phyloP scores from a whole-genome alignment of 2,888 invertebrate genomes.

The Caenorhabditis sp. region DNA sequence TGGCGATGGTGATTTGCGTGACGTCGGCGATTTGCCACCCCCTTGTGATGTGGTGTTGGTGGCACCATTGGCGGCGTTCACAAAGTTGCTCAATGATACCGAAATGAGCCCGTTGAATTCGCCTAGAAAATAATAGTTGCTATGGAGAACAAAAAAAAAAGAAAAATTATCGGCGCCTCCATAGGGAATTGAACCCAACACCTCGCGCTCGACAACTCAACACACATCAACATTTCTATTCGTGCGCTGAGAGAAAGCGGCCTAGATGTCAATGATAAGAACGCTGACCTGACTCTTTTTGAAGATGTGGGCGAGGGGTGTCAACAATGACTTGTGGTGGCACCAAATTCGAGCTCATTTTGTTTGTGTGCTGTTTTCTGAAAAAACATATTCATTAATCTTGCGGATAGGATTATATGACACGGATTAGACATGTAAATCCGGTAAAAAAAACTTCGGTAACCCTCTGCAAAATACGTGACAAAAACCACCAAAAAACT shows the following conservation, averaged over 20 bases:
- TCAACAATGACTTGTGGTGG: constrained; percentile 50
- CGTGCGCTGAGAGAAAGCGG: too few species aligned
- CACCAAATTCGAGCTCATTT: constrained; percentile 42
- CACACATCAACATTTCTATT: too few species aligned
- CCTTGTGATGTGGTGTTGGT: constrained; percentile 8
- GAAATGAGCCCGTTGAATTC: constrained; percentile 35
- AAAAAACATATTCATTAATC: too few species aligned
- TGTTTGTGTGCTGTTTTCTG: not conserved
- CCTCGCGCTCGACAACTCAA: not conserved
- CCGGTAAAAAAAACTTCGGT: too few species aligned
- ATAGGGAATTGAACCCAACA: not conserved
- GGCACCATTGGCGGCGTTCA: constrained; percentile 13
- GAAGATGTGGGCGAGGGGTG: constrained; percentile 44
- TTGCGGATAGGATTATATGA: too few species aligned
- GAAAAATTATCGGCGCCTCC: too few species aligned
- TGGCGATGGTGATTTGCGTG: constrained; percentile 32
- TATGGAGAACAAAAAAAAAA: too few species aligned
- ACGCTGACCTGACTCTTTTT: not conserved
- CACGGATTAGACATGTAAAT: too few species aligned
- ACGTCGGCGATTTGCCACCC: constrained; percentile 6
- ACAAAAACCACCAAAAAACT: not conserved
- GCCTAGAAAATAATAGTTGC: constrained; percentile 14
- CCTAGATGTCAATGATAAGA: too few species aligned
- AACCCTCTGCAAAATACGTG: too few species aligned
- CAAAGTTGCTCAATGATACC: constrained; percentile 31